Evolutionary conservation across 2,888 invertebrate species (phyloP).

Genomic region (Mythimna vitellina): DNA sequence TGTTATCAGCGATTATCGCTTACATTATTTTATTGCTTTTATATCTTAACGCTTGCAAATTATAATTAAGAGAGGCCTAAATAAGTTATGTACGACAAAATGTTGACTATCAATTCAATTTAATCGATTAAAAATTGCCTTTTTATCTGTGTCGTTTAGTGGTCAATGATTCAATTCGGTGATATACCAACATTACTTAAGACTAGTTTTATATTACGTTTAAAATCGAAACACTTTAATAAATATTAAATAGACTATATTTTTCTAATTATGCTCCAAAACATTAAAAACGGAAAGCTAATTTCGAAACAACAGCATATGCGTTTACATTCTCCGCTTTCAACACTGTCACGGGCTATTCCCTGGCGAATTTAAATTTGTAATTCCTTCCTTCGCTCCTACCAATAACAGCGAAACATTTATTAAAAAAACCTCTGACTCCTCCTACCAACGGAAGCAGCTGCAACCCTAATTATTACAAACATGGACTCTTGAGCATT

Average conservation of each 20-base stretch:
- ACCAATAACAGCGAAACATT: constrained; percentile 86
- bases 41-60: constrained; percentile 48
- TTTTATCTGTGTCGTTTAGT: constrained; percentile 42
- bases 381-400: constrained; percentile 83
- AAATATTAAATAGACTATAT: constrained; percentile 23
- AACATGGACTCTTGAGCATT: constrained; percentile 83
- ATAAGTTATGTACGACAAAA: constrained; percentile 40
- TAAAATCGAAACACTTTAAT: constrained; percentile 5
- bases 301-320: constrained; percentile 79
- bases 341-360: constrained; percentile 80
- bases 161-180: constrained; percentile 38
- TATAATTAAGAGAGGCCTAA: constrained; percentile 41
- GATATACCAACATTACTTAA: constrained; percentile 11
- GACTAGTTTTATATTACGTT: constrained; percentile 13
- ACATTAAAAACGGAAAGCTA: constrained; percentile 45
- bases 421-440: constrained; percentile 83
- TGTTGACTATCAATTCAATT: constrained; percentile 28
- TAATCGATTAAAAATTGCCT: constrained; percentile 42
- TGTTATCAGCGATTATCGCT: constrained; percentile 60
- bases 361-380: constrained; percentile 89
- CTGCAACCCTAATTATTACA: constrained; percentile 88
- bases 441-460: constrained; percentile 89
- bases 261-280: constrained; percentile 21
- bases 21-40: constrained; percentile 53
- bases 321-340: constrained; percentile 85